Evolutionary conservation across 2,113 vertebrate species (phyloP).

Genomic region (Enhydra lutris): DNA sequence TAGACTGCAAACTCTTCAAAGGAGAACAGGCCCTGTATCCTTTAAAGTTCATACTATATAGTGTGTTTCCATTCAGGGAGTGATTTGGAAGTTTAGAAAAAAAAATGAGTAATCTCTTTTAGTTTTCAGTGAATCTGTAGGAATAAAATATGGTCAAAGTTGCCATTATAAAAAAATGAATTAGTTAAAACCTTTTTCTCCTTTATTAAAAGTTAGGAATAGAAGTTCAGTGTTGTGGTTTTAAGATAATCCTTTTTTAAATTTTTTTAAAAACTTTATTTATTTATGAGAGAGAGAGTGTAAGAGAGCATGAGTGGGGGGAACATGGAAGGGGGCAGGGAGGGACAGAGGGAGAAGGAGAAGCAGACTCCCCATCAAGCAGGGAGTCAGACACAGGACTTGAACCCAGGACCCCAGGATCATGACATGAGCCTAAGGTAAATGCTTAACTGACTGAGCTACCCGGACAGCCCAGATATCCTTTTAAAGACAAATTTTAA

Average conservation of each 20-base stretch:
- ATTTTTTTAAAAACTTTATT: neutral
- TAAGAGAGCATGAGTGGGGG: neutral
- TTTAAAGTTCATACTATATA: slow-evolving; percentile 34
- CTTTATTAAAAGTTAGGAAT: slow-evolving; percentile 24
- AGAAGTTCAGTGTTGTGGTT: neutral
- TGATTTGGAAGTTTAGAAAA: slow-evolving; percentile 40
- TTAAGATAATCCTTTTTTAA: neutral
- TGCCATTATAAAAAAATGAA: slow-evolving; percentile 7
- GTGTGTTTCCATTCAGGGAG: slow-evolving; percentile 23
- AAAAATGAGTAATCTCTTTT: neutral
- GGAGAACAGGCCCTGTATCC: neutral
- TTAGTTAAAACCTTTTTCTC: neutral
- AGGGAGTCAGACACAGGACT: neutral
- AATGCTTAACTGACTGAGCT: neutral
- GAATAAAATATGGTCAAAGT: slow-evolving; percentile 13
- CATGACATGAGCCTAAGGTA: neutral
- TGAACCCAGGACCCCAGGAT: neutral
- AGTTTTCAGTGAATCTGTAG: slow-evolving; percentile 26
- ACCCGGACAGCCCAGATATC: neutral
- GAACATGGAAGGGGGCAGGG: too few relatives aligned
- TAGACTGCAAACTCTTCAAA: slow-evolving; percentile 51
- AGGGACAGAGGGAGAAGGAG: neutral
- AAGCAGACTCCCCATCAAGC: neutral
- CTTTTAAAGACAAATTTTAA: neutral
- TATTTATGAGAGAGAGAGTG: neutral